Base-by-base conservation (phyloP, 2,888 invertebrate species). In the Iphiclides podalirius region DNA sequence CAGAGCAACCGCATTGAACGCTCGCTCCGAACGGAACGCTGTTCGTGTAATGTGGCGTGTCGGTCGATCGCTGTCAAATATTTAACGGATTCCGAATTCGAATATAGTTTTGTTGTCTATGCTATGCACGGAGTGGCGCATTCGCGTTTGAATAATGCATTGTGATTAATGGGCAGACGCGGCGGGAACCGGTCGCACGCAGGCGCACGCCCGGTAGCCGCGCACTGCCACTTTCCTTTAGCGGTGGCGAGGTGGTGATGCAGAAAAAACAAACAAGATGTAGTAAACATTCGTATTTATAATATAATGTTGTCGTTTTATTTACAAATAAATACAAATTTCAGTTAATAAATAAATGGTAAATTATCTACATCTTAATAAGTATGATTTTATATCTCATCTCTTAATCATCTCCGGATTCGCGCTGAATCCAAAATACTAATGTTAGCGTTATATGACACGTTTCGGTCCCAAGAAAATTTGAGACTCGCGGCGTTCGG, bases 301-400 rank as follows among this genome's bases (percentile, higher is more conserved):
- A 87, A 85, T 85, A 88, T 86, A 84, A 81, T 86, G 82, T 83
- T 80, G 80, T 86, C 75, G 80, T 85, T 88, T 88, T 88, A 88
- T 88, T 87, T 88, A 88, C 88, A 88, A 88, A 88, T 88, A 88
- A 88, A 88, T 88, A 88, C 88, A 88, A 88, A 88, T 88, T n/a
- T 88, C 86, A 86, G 89, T 88, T 88, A 88, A 88, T 88, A 88
- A 88, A 88, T 88, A 88, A 87, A 86, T 88, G 88, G 88, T 88
- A 88, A 87, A 85, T 86, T 88, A 88, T 88, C 88, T 88, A 88
- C 88, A 88, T 79, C 87, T 88, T 88, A 88, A 85, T 84, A 86
- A 83, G 78, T 87, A 87, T 82, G 81, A 75, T 85, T 81, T 31
- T 85, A 85, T 87, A 87, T 87, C 87, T 87, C 88, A 85, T 87